phyloP scores from a whole-genome alignment of 2,113 vertebrate species.

The Lophochroa leadbeateri region DNA sequence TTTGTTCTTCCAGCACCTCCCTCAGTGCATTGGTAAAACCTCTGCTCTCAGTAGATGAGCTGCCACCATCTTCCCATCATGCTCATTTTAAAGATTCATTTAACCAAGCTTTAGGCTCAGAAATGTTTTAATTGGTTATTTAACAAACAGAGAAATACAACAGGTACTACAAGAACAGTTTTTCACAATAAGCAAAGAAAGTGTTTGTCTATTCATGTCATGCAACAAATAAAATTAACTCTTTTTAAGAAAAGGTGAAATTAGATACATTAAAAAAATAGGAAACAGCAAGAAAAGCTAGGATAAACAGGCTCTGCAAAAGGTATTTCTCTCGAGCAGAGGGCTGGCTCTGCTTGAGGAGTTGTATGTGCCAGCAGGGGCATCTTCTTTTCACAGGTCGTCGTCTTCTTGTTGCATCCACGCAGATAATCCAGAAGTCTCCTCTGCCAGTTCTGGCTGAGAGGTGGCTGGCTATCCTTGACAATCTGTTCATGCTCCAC shows the following conservation, averaged over 20 bases:
- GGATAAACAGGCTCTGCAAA: neutral
- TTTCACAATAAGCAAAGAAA: neutral
- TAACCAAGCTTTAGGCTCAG: neutral
- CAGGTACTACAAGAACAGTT: neutral
- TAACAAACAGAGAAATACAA: neutral
- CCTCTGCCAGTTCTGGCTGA: neutral
- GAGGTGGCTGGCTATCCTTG: neutral
- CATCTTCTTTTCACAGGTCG: neutral
- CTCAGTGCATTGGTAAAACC: neutral
- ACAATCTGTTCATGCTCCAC: neutral
- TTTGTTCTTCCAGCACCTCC: neutral
- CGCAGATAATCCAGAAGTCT: rapidly evolving
- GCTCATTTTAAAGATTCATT: neutral
- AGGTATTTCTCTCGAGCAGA: rapidly evolving
- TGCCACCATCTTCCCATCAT: neutral
- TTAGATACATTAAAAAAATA: neutral
- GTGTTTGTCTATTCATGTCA: neutral
- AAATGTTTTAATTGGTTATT: neutral
- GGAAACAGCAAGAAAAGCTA: neutral
- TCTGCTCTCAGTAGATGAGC: neutral
- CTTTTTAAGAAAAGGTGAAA: neutral
- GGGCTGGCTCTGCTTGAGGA: neutral
- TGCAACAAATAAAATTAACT: neutral
- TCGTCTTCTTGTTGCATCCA: neutral
- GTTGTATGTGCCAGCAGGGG: neutral